phyloP scores from a whole-genome alignment of 2,113 vertebrate genomes.

The Cisticola juncidis region DNA sequence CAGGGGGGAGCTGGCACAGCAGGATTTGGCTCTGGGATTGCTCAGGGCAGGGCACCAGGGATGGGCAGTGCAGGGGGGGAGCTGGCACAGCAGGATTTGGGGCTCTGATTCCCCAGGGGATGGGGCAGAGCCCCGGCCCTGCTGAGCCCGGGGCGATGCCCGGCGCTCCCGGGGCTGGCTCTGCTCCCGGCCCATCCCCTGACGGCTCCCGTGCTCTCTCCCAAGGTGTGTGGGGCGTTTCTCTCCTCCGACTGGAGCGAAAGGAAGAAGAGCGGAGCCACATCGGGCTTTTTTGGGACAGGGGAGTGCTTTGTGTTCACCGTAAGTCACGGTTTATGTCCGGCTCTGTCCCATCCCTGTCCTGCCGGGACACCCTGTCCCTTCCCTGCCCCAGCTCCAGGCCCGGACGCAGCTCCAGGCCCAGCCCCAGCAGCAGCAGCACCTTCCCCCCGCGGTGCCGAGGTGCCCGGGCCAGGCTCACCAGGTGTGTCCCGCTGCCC shows the following conservation, averaged over 20 bases:
- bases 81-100: not conserved
- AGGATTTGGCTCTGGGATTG: not conserved
- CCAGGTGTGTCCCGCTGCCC: not conserved
- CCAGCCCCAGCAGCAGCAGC: not conserved
- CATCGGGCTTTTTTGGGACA: conserved; percentile 80
- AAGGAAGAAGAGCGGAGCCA: conserved; percentile 69
- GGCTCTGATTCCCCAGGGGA: not conserved
- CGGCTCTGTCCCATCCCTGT: not conserved
- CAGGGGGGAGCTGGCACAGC: not conserved
- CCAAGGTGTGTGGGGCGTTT: conserved; percentile 82
- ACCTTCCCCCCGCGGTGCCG: rapidly evolving
- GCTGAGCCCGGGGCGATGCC: rapidly evolving
- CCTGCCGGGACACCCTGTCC: not conserved
- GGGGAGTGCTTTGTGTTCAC: conserved; percentile 88
- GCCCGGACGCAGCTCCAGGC: not conserved
- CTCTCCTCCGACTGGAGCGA: conserved; percentile 82
- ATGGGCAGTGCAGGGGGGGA: not conserved
- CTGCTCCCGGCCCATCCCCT: not conserved
- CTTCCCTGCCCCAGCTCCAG: not conserved
- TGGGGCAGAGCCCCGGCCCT: not conserved
- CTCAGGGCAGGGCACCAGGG: not conserved
- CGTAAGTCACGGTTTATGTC: conserved; percentile 59
- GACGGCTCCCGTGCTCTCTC: not conserved
- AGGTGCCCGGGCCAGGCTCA: not conserved
- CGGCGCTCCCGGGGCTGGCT: rapidly evolving